A percentile compares a stretch with the other conserved stretches of the same genome.
phyloP scores from a whole-genome alignment of 2,113 vertebrate genomes.

The Megaleporinus macrocephalus region DNA sequence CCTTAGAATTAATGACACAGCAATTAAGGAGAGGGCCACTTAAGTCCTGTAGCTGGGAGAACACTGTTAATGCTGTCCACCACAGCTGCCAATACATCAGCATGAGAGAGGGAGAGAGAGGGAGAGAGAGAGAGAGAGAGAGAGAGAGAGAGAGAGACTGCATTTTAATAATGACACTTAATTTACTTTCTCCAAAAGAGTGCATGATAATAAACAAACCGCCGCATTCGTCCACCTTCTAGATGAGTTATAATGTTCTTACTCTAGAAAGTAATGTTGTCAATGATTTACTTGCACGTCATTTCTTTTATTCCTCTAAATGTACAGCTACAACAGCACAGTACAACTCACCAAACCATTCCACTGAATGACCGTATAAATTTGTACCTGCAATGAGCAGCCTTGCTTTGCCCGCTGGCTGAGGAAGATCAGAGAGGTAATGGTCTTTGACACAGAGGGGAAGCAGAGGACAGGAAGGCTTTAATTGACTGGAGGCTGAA shows the following conservation, averaged over 20 bases:
- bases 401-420: neutral
- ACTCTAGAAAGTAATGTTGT: neutral
- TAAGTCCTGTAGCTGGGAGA: slow-evolving; percentile 15
- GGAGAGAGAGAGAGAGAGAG: slow-evolving; percentile 13
- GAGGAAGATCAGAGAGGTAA: slow-evolving; percentile 35
- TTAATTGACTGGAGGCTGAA: slow-evolving; percentile 22
- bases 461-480: slow-evolving; percentile 35
- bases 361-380: neutral
- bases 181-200: slow-evolving; percentile 4
- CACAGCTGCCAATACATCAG: slow-evolving; percentile 1
- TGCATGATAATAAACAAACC: neutral
- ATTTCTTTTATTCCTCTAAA: no score
- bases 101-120: slow-evolving; percentile 1
- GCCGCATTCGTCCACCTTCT: neutral
- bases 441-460: slow-evolving; percentile 11
- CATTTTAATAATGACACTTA: slow-evolving; percentile 26
- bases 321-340: neutral
- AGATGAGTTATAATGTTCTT: neutral
- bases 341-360: neutral
- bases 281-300: no score
- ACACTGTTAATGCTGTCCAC: slow-evolving; percentile 5
- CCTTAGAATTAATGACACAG: slow-evolving; percentile 53
- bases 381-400: neutral
- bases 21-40: slow-evolving; percentile 46
- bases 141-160: slow-evolving; percentile 6